Base-by-base conservation (phyloP, 2,113 vertebrate species). In the Myotis davidii region DNA sequence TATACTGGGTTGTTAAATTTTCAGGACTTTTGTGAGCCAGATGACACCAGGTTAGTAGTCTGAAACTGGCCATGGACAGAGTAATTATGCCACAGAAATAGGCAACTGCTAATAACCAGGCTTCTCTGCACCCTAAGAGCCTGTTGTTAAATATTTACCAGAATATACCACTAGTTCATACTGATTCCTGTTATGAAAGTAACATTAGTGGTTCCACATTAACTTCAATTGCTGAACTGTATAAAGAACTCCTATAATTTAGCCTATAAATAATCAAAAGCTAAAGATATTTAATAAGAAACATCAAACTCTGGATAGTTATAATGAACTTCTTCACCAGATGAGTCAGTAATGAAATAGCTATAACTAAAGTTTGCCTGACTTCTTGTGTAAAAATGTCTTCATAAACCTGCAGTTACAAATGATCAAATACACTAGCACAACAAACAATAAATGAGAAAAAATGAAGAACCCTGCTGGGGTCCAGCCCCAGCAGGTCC, bases 391-490 rank as follows among this genome's bases (percentile, higher is more conserved):
- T 89, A 74, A 91, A 95, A 94, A 77, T 29, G 29, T 32, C 16
- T 70, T 93, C 78, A 74, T 79, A 89, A 95, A 95, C 13, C 34
- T 59, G 9, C 21, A 18, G 65, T 90, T 54, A 91, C 9, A 86
- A 77, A 72, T 32, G 52, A 94, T 18, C 73, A 87, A 90, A 65
- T 50, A 65, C 1, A 56, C 16, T 29, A 82, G 16, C 20, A 76
- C 29, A 88, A 90, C 21, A 45, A 88, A 65, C 17, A 90, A 25
- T 37, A 85, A 95, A 50, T 0, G 13, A 29, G 20, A 27, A 87
- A 96, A 96, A 94, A 77, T 29, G 10, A 91, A 85, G 65, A 87
- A 23, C 18, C 9, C 25, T 37, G n/a, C n/a, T n/a, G n/a, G n/a
- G n/a, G n/a, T n/a, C n/a, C n/a, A n/a, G n/a, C n/a, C n/a, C n/a